Percentiles rank a stretch among this genome's conserved stretches.
Conservation (phyloP, 2,797 vertebrate genomes). For the Cygnus olor region DNA sequence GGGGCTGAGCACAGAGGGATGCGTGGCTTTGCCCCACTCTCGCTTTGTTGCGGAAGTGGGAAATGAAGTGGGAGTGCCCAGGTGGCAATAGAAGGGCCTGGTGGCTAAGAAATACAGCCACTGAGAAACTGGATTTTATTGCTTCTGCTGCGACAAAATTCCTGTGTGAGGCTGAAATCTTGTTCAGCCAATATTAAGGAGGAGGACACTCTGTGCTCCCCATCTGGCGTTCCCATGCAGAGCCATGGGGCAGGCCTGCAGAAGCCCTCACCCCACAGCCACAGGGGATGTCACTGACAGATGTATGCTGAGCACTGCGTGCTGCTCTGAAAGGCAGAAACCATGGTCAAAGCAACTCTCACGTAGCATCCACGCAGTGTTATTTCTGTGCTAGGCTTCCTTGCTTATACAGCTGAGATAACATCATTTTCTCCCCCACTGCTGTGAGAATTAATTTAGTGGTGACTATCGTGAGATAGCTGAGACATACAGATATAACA, state of each 20-base stretch:
- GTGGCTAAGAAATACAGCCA: neutral
- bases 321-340: neutral
- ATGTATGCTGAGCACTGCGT: neutral
- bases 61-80: neutral
- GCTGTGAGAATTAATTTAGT: neutral
- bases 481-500: neutral
- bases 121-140: neutral
- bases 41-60: neutral
- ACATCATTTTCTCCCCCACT: fast-evolving
- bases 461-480: neutral
- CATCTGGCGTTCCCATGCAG: neutral
- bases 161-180: neutral
- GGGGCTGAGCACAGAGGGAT: neutral
- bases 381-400: neutral
- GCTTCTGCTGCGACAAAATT: neutral
- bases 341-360: neutral
- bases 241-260: neutral
- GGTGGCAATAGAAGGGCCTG: neutral
- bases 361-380: fast-evolving
- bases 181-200: neutral
- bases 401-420: neutral
- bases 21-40: neutral
- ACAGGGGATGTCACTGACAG: neutral
- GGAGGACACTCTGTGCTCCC: neutral
- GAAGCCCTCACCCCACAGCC: neutral